Conservation (phyloP, 2,888 invertebrate species). For the Tridacna gigas region DNA sequence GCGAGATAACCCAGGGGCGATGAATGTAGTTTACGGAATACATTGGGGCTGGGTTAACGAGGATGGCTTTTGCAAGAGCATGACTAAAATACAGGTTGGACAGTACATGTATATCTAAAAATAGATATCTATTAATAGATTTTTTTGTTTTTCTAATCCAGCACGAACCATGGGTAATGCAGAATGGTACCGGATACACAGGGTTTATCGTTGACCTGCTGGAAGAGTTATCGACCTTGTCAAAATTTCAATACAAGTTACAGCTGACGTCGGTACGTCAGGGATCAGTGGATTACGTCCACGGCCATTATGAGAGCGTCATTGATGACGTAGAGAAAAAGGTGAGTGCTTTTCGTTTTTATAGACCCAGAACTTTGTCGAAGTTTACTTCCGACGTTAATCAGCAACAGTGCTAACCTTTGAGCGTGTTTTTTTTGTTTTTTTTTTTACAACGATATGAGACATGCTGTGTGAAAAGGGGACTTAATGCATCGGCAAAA, state of each 20-base stretch:
- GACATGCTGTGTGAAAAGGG: too few relatives aligned
- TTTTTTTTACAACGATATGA: too few relatives aligned
- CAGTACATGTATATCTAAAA: too few relatives aligned
- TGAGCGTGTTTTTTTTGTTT: not conserved
- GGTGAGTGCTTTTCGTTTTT: slow-evolving; percentile 13
- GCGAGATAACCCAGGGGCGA: too few relatives aligned
- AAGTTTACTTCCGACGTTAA: not conserved
- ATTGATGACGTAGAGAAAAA: slow-evolving; percentile 27
- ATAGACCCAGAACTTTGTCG: not conserved
- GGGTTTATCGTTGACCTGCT: slow-evolving; percentile 45
- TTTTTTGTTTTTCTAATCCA: not conserved
- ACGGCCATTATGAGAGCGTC: slow-evolving; percentile 22
- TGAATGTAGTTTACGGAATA: too few relatives aligned
- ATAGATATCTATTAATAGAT: too few relatives aligned
- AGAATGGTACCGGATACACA: slow-evolving; percentile 4
- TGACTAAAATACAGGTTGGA: too few relatives aligned
- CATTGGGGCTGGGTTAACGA: too few relatives aligned
- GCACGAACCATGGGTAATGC: slow-evolving; percentile 45
- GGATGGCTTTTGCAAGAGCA: too few relatives aligned
- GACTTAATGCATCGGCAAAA: too few relatives aligned
- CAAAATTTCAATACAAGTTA: slow-evolving; percentile 29
- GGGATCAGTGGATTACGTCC: slow-evolving; percentile 8
- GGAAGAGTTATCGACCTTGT: slow-evolving; percentile 10
- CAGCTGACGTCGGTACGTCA: slow-evolving; percentile 10
- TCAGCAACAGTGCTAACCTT: not conserved